Percentiles rank a stretch among this genome's conserved stretches.
Conservation (phyloP, 2,797 vertebrate species). For the Carduelis carduelis region DNA sequence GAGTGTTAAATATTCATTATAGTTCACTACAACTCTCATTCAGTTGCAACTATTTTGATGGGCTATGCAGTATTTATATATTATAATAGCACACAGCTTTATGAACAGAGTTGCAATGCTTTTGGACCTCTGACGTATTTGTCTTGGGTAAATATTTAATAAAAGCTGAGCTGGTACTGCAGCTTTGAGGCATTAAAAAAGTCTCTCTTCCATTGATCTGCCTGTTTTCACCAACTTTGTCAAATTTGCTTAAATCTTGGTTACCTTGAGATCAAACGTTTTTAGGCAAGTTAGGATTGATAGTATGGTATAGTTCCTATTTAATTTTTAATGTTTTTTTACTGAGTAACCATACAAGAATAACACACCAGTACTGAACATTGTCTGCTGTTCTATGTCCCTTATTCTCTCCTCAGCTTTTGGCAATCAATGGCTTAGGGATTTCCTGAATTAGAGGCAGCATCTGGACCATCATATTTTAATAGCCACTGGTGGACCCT, state of each 20-base stretch:
- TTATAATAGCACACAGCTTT: background rate
- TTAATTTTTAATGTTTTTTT: background rate
- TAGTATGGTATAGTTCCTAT: background rate
- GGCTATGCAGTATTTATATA: background rate
- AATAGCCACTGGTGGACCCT: conserved; percentile 1
- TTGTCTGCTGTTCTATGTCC: background rate
- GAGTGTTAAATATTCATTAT: background rate
- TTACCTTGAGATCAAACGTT: background rate
- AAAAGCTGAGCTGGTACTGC: background rate
- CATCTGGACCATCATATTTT: conserved; percentile 56
- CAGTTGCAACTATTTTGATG: background rate
- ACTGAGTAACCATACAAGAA: background rate
- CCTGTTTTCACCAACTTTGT: background rate
- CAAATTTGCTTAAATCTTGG: background rate
- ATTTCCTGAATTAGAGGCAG: conserved; percentile 52
- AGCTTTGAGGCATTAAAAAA: background rate
- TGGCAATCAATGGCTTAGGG: conserved; percentile 30
- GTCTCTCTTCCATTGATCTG: background rate
- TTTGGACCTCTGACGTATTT: background rate
- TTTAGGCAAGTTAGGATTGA: background rate
- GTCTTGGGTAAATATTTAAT: background rate
- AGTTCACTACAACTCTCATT: background rate
- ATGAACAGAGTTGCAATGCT: background rate
- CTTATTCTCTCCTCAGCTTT: background rate
- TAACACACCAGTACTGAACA: background rate